Base-by-base conservation (phyloP, 2,888 invertebrate species). In the Sinopyrophorus schimmeli region DNA sequence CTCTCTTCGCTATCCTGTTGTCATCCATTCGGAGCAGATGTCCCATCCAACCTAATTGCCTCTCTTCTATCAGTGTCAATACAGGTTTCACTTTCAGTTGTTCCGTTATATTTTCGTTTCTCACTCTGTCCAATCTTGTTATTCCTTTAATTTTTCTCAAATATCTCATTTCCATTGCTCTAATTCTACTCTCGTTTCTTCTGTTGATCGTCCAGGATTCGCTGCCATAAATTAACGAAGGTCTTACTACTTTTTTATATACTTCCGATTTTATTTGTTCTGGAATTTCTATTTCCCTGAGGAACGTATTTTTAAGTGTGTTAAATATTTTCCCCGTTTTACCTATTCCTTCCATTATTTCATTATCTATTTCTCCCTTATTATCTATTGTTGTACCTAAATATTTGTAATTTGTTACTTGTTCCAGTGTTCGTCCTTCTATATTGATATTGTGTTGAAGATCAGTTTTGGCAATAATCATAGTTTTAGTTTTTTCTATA, bases 321-420 rank as follows among this genome's bases (percentile, higher is more conserved):
- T 38, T 24, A n/a, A 14, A 38, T 15, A 24, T 15, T 12, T 5
- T 38, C 26, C 26, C 26, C n/a, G 15, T 15, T 20, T 37, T 37
- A 11, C 21, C 21, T 20, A 37, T 34, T 20, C 23, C 11, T 21
- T 37, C 7, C 10, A n/a, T 37, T 10, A 37, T 23, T 23, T 37
- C 23, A 3, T 37, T 5, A 12, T 37, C 23, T 23, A 37, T 37
- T 37, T 32, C 17, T 11, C 17, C 34, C 5, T 7, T n/a, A 3
- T 24, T 9, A 3, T 24, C 24, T 24, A 24, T 24, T 24, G n/a
- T 24, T 24, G 24, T 9, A 3, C 24, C 24, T 3, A 24, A 9
- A 9, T 24, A 24, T 5, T 11, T 30, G 12, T 6, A 30, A 12
- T 10, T 30, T 12, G 5, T 30, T 12, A 30, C 30, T 14, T 30